phyloP scores from a whole-genome alignment of 2,113 vertebrate species.

The Oreochromis aureus region DNA sequence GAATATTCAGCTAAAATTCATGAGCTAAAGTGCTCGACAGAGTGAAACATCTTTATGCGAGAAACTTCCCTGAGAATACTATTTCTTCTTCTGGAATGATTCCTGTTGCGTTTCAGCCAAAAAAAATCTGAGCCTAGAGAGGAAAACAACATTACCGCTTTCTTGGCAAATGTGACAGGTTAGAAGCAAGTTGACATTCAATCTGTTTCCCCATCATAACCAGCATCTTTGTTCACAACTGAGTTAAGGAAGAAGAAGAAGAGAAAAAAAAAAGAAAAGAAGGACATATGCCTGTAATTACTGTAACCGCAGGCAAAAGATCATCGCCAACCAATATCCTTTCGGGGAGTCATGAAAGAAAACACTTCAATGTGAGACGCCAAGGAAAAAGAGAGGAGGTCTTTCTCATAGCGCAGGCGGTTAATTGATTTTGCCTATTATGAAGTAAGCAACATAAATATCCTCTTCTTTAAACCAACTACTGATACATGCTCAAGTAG shows the following conservation, averaged over 20 bases:
- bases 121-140: slow-evolving; percentile 42
- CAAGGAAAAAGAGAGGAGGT: slow-evolving; percentile 28
- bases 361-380: slow-evolving; percentile 44
- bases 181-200: slow-evolving; percentile 63
- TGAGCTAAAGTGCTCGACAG: slow-evolving; percentile 5
- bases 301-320: slow-evolving; percentile 63
- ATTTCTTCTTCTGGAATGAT: slow-evolving; percentile 46
- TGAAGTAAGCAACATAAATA: slow-evolving; percentile 39
- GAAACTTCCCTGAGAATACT: slow-evolving; percentile 48
- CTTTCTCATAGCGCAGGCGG: slow-evolving; percentile 8
- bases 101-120: slow-evolving; percentile 51
- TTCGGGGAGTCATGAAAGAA: slow-evolving; percentile 52
- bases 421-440: slow-evolving; percentile 58
- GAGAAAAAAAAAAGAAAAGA: not conserved
- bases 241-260: slow-evolving; percentile 16
- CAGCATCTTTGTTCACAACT: slow-evolving; percentile 59
- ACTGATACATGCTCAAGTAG: not conserved
- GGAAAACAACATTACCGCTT: slow-evolving; percentile 54
- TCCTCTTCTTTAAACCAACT: not conserved
- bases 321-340: slow-evolving; percentile 57
- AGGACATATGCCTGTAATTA: slow-evolving; percentile 65
- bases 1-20: slow-evolving; percentile 10
- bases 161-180: slow-evolving; percentile 62
- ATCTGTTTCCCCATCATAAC: slow-evolving; percentile 63
- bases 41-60: slow-evolving; percentile 32